Base-by-base conservation (phyloP, 2,797 vertebrate species). In the Acanthurus lineatus region DNA sequence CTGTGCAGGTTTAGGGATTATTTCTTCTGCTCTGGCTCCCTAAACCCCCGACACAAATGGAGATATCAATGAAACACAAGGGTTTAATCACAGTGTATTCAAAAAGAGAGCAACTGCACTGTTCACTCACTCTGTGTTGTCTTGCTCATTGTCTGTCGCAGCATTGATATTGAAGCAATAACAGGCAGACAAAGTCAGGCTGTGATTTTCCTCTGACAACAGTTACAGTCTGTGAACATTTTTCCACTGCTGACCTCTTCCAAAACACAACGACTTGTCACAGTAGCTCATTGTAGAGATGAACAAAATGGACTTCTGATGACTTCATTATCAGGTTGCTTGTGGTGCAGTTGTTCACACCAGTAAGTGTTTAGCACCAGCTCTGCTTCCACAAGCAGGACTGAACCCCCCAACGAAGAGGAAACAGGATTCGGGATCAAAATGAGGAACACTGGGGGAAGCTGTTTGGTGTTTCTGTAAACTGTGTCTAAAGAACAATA, bases 281-380 rank as follows among this genome's bases (percentile, higher is more conserved):
- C 64, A 67, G 35, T 63, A 60, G 69, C 52, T 57, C 63, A 76
- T 68, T 15, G 4, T 44, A 40, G 42, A 51, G 40, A 69, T n/a
- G 45, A 69, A 45, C 44, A 60, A 68, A 79, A 52, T 54, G 44
- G 59, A 82, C 61, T 49, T 78, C 66, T 81, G 57, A 86, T 38
- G 51, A 45, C 58, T 84, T 84, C 69, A 86, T 88, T 76, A 68
- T 73, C 69, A 67, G 65, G 68, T 62, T 85, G 73, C 79, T 75
- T 59, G 61, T 70, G 69, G 60, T 80, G 54, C 3, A 48, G 66
- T 68, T 62, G 82, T 72, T 81, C 61, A 79, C 67, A 81, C 75
- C 68, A 73, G 59, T 57, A 63, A 73, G 38, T 77, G 69, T 84
- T 88, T 67, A 83, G 76, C 77, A 83, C 20, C 63, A 77, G 32